Conservation (phyloP, 2,888 invertebrate species). For the Chrysina gloriosa region DNA sequence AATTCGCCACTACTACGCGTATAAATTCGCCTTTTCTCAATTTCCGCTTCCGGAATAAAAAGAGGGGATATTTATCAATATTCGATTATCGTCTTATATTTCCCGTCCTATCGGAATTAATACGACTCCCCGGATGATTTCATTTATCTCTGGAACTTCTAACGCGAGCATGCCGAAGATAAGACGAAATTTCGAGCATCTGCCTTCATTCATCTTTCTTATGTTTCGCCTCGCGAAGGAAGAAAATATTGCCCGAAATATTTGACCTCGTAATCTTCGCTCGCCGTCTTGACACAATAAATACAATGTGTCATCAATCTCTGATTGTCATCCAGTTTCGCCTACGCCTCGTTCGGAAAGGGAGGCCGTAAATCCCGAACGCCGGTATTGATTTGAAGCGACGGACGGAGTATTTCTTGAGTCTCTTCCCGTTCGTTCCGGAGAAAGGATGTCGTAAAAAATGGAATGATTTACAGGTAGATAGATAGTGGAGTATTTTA, state of each 20-base stretch:
- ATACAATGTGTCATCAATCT: conserved; percentile 34
- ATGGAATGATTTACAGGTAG: no score
- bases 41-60: no score
- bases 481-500: no score
- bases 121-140: background rate
- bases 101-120: background rate
- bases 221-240: background rate
- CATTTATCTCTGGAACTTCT: background rate
- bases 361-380: background rate
- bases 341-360: background rate
- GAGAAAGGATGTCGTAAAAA: no score
- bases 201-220: conserved; percentile 24
- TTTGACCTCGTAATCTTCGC: conserved; percentile 28
- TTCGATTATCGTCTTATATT: background rate
- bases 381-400: background rate
- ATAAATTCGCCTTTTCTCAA: no score
- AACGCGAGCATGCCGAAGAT: background rate
- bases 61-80: no score
- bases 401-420: background rate
- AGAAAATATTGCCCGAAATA: conserved; percentile 28
- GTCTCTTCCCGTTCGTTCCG: no score
- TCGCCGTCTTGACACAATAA: conserved; percentile 31
- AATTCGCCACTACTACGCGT: no score
- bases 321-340: conserved; percentile 19
- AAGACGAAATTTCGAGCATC: conserved; percentile 14